Base-by-base conservation (phyloP, 2,888 invertebrate genomes). In the Pyrochroa serraticornis region DNA sequence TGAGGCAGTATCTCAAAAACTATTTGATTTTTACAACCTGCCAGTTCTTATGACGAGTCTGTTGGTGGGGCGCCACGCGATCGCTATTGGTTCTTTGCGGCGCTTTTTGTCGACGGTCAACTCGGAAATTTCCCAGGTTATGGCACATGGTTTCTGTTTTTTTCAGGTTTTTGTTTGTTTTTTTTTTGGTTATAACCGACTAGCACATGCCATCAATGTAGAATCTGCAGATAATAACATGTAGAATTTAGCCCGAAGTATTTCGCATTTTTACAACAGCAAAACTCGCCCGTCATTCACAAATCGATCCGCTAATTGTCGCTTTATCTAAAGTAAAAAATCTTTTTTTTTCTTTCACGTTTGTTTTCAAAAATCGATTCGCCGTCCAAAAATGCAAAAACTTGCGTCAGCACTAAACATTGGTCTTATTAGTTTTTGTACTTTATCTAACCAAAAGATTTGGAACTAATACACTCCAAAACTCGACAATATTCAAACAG, bases 1-100 rank as follows among this genome's bases (percentile, higher is more conserved):
- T 55, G 68, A 70, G 72, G 72, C 72, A 72, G 72, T 72, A 72
- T 72, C 70, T 71, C 70, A 64, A 66, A 65, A 65, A 61, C 62
- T 52, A 62, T 64, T 68, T 68, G 68, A 68, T 70, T 67, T 58
- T 60, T 63, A 63, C 56, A 58, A 48, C 51, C 62, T 62, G 60
- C 57, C 57, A 52, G 46, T 59, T 58, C 48, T 54, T 54, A 58
- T 30, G 39, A 54, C 49, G 38, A 45, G 39, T 45, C 39, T 45
- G 50, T 35, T 48, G 39, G 41, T 46, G 43, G 52, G 46, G 45
- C 45, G 41, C 39, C 45, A 32, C 30, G 32, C 38, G 33, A 42
- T 30, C 41, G 42, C 47, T 43, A 46, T 69, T 67, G 68, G 65
- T 66, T 63, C 65, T 62, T 64, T 65, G 68, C 65, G 64, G 63